Evolutionary conservation across 2,888 invertebrate genomes (phyloP).

Genomic region (Strigamia maritima): DNA sequence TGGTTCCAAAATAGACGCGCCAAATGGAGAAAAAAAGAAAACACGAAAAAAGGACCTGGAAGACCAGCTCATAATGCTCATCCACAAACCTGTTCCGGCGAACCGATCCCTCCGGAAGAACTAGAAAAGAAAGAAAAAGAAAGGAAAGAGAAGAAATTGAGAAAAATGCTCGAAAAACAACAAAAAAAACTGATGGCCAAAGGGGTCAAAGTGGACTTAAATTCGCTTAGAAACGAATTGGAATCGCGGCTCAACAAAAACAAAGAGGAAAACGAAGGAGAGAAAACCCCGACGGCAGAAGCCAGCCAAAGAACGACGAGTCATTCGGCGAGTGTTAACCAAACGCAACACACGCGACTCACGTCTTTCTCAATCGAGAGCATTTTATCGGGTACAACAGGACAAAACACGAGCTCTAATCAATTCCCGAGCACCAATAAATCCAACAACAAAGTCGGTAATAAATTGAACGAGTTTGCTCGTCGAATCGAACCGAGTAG

Average conservation of each 20-base stretch:
- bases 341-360: constrained; percentile 7
- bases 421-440: background rate
- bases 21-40: constrained; percentile 98
- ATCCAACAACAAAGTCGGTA: background rate
- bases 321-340: constrained; percentile 7
- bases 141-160: constrained; percentile 61
- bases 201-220: constrained; percentile 82
- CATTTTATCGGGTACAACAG: constrained; percentile 33
- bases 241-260: constrained; percentile 61
- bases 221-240: constrained; percentile 79
- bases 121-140: constrained; percentile 50
- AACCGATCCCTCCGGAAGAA: constrained; percentile 81
- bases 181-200: constrained; percentile 87
- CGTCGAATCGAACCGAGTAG: background rate
- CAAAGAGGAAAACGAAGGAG: background rate
- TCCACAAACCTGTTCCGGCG: constrained; percentile 94
- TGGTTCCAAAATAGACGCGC: constrained; percentile 99
- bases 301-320: background rate
- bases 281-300: background rate
- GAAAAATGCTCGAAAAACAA: constrained; percentile 86
- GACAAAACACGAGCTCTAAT: background rate
- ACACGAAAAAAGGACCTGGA: constrained; percentile 97
- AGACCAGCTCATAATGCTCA: constrained; percentile 97
- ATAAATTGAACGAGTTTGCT: background rate
- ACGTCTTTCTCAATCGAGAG: constrained; percentile 35